Evolutionary conservation across 2,888 invertebrate species (phyloP), one percentile per base, ranked within the genome.

Genomic region (Tribolium freemani): DNA sequence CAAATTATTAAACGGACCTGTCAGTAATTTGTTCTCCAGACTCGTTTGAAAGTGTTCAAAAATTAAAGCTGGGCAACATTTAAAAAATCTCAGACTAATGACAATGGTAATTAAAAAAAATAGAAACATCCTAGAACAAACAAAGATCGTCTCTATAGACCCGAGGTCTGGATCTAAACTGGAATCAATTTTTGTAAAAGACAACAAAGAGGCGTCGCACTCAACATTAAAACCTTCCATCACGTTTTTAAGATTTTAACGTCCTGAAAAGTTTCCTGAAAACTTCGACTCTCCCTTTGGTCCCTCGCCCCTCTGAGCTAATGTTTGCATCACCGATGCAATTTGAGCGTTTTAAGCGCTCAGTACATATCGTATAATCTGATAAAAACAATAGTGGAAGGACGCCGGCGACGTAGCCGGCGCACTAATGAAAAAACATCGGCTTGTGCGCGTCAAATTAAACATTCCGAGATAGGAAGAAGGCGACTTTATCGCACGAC

Each of bases 381-480:
- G 66, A 66, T 66, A 66, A 66, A 66, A 66, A 66, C 66, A 66
- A 64, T 64, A 51, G 51, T 13, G 50, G 53, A 58, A 61, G 61
- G 61, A 44, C 61, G 61, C 9, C 61, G 51, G 30, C 63, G 61
- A 61, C 61, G 63, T 38, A 38, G 31, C 63, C 63, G 30, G 50
- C 63, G 10, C 63, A 6, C 54, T 63, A 38, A 50, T 51, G 50
- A 66, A 66, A 66, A 64, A 66, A 54, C n/a, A 20, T 16, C 63
- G 51, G 20, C 26, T 11, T 31, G 54, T 66, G 57, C 57, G 67
- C 67, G 67, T 67, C 57, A 57, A 67, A 67, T 67, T 67, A 67
- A 67, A 67, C 67, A 67, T 67, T 54, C 67, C 20, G 57, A 56
- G 57, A 66, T 46, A 63, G 57, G 45, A 63, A 48, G 51, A 20